A percentile compares a stretch with the other conserved stretches of the same genome.
These are phyloP conservation scores for Pseudonaja textilis DNA, from an alignment of 2,113 vertebrate genomes.

Conservation along the genomic window DNA sequence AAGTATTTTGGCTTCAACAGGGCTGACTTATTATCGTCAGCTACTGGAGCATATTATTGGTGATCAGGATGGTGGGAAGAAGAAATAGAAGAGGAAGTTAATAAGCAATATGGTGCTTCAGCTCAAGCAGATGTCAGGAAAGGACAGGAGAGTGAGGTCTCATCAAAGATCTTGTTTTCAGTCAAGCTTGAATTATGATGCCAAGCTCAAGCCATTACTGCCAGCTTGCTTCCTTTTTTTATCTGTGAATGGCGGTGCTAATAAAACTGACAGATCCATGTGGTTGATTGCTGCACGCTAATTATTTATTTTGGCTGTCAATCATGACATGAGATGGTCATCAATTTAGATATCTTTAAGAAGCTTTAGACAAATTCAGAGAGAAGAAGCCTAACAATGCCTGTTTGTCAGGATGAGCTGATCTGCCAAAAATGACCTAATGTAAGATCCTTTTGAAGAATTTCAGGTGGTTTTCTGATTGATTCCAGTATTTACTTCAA, in stretches of 20 bases:
- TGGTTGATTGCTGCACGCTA: not conserved
- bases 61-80: not conserved
- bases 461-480: not conserved
- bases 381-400: not conserved
- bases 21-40: not conserved
- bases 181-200: not conserved
- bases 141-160: not conserved
- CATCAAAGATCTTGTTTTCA: not conserved
- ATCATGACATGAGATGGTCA: not conserved
- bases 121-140: not conserved
- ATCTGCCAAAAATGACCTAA: not conserved
- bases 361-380: not conserved
- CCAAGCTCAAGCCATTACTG: not conserved
- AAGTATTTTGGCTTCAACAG: not conserved
- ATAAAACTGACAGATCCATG: not conserved
- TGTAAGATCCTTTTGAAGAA: not conserved
- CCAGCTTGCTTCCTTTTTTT: not conserved
- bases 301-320: conserved; percentile 2
- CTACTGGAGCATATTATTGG: not conserved
- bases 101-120: not conserved
- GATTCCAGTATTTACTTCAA: not conserved
- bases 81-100: not conserved
- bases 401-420: not conserved
- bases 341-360: not conserved
- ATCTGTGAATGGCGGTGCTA: not conserved